Evolutionary conservation across 2,888 invertebrate genomes (phyloP).

Genomic region (Cyrtodaria siliqua): DNA sequence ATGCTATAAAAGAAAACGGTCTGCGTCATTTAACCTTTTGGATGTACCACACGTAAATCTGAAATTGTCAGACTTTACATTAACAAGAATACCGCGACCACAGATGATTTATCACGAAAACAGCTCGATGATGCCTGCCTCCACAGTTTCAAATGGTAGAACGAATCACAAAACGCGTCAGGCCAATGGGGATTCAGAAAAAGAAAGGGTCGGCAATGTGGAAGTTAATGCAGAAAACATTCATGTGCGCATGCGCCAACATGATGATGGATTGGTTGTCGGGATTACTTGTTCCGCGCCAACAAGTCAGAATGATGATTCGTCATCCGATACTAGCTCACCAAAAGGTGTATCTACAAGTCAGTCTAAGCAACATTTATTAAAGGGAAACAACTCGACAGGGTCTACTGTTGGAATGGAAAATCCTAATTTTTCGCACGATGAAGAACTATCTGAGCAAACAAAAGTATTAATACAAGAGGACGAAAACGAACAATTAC

Average conservation of each 20-base stretch:
- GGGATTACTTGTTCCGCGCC: slow-evolving; percentile 66
- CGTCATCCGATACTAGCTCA: slow-evolving; percentile 27
- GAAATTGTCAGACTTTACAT: slow-evolving; percentile 75
- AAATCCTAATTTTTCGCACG: slow-evolving; percentile 43
- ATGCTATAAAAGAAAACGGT: slow-evolving; percentile 70
- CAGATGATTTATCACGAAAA: slow-evolving; percentile 68
- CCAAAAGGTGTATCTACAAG: slow-evolving; percentile 23
- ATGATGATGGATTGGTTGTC: slow-evolving; percentile 69
- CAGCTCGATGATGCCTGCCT: slow-evolving; percentile 21
- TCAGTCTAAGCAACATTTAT: slow-evolving; percentile 24
- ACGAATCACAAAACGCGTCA: background rate
- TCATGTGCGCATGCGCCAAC: slow-evolving; percentile 66
- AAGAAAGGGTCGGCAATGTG: background rate
- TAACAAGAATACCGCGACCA: slow-evolving; percentile 76
- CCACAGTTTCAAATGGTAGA: background rate
- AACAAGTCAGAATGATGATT: slow-evolving; percentile 16
- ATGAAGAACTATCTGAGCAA: slow-evolving; percentile 14
- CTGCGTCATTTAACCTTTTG: slow-evolving; percentile 73
- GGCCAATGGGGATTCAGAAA: background rate
- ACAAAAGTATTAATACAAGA: slow-evolving; percentile 25
- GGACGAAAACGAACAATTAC: slow-evolving; percentile 50
- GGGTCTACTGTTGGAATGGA: slow-evolving; percentile 15
- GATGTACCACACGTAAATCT: slow-evolving; percentile 71
- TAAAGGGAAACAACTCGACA: slow-evolving; percentile 7
- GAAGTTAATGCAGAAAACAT: slow-evolving; percentile 54